Base-by-base conservation (phyloP, 2,797 vertebrate genomes). In the Poeciliopsis infans region DNA sequence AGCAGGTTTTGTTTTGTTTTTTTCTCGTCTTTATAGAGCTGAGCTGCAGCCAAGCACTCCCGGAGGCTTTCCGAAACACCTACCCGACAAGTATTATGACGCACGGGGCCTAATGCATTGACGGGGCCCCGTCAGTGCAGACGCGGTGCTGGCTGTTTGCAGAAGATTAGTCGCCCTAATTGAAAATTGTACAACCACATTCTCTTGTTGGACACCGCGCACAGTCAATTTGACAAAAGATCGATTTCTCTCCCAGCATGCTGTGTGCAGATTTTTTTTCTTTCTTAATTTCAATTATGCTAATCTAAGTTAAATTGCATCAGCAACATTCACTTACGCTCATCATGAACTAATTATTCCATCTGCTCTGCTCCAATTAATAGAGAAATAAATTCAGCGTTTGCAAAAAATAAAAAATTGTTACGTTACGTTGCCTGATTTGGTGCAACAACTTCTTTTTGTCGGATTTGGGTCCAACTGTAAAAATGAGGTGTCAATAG, bases 71-170 rank as follows among this genome's bases (percentile, higher is more conserved):
- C 80, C 87, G 73, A 86, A 84, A 87, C 75, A 72, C 82, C 88
- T 79, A 28, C 79, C 88, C 85, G 87, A 90, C 88, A 93, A 91
- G 91, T 92, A 85, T 84, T 87, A 89, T 89, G 77, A 86, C 75
- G 47, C 83, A 71, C 75, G 18, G 66, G 79, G 81, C 82, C 87
- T 47, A 72, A 80, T 77, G 87, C 78, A 79, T 71, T 41, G 64
- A 85, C 72, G 57, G 83, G 49, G 49, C 2, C 64, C 79, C 82
- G 49, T 64, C 71, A 28, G 43, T 68, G 49, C 36, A 75, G 69
- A 75, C 47, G 77, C 73, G 7, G 20, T 25, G 59, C 85, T 81
- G 75, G 82, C 64, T 51, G 70, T 86, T 84, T 88, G 70, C 23
- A 85, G 33, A 79, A 59, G 75, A 88, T 87, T 76, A 74, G 43